Percentiles rank a stretch among this genome's conserved stretches.
Evolutionary conservation across 2,113 vertebrate genomes (phyloP).

Genomic region (Sinocyclocheilus maitianheensis): DNA sequence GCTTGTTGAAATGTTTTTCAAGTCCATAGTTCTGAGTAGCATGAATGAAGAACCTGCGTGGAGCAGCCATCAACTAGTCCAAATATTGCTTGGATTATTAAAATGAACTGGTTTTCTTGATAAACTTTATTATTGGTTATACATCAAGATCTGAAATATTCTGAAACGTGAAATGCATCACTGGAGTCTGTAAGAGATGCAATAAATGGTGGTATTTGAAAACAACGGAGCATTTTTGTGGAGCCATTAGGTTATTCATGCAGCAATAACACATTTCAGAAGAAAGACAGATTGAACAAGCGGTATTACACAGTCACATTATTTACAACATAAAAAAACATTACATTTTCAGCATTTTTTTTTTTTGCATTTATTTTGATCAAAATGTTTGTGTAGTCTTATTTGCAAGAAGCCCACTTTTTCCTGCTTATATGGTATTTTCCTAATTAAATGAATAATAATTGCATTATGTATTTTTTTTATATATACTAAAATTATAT

Average conservation of each 20-base stretch:
- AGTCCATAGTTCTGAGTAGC: background rate
- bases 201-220: slow-evolving; percentile 19
- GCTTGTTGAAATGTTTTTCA: background rate
- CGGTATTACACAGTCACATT: background rate
- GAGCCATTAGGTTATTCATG: background rate
- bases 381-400: too few species aligned
- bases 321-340: background rate
- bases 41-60: background rate
- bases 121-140: background rate
- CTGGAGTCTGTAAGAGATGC: background rate
- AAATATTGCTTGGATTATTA: background rate
- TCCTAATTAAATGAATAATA: background rate
- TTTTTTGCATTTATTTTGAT: too few species aligned
- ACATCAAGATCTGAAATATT: background rate
- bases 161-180: slow-evolving; percentile 8
- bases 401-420: background rate
- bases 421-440: background rate
- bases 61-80: background rate
- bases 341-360: too few species aligned
- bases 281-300: background rate
- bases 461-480: background rate
- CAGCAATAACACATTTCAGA: background rate
- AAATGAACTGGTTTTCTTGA: background rate
- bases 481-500: background rate
- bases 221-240: background rate